Base-by-base conservation (phyloP, 2,888 invertebrate species). In the Willowsia nigromaculata region DNA sequence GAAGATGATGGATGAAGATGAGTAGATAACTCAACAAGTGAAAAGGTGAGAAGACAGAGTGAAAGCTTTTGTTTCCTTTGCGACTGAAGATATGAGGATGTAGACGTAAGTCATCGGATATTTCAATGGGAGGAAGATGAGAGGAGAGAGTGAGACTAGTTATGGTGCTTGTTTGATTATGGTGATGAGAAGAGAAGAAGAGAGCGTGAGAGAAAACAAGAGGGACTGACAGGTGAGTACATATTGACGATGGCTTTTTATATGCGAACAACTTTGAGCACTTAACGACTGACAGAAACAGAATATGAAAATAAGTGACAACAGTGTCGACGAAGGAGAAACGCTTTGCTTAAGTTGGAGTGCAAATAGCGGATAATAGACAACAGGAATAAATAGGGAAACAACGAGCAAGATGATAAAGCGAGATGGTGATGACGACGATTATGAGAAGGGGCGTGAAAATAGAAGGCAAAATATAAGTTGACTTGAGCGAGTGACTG, bases 211-310 rank as follows among this genome's bases (percentile, higher is more conserved):
- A 76, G 76, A 76, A 76, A 76, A 30, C 76, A 53, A 30, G 76
- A 30, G 33, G 15, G 50, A 50, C 27, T 76, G 76, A 76, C 76
- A 76, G 76, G 76, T 76, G 76, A 76, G 33, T 13, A 33, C 76
- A 30, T 30, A 76, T 76, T 30, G 47, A 53, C 76, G 53, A 50
- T 33, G 30, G 27, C 76, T 76, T 76, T 76, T 30, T 74, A 76
- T 76, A 76, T 13, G n/a, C 6, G 76, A 76, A 53, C 76, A 53
- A n/a, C 76, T 76, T 76, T 50, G 53, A 76, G 76, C 53, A 53
- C 76, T 76, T 76, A 30, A 76, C 76, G 47, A 50, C 50, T 76
- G 53, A 53, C 53, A 76, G 53, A 13, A 76, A 15, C 59, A 59
- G 65, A 65, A 37, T 2, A 43, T 43, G 71, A 43, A 71, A 71